These are phyloP conservation scores for Xestia rhomboidea DNA, from an alignment of 2,888 invertebrate species.

Conservation along the genomic window DNA sequence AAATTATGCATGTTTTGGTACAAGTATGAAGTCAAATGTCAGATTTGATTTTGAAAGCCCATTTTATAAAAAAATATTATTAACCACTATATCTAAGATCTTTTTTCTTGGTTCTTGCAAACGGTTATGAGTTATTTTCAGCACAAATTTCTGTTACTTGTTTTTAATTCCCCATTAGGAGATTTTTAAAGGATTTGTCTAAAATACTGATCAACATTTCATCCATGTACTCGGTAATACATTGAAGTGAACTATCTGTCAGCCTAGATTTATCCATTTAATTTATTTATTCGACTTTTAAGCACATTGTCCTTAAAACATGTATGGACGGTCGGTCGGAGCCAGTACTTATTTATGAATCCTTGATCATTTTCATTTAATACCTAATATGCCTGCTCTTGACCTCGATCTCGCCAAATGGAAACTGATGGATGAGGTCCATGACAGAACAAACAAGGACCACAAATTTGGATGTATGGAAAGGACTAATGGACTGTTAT, in stretches of 20 bases:
- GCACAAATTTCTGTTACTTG: neutral
- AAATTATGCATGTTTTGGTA: neutral
- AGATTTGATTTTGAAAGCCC: neutral
- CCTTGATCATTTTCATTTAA: neutral
- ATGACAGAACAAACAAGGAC: neutral
- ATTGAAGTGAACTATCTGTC: neutral
- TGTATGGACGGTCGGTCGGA: no score
- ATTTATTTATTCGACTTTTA: neutral
- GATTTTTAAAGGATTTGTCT: neutral
- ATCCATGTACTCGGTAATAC: neutral
- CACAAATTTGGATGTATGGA: neutral
- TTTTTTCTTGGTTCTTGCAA: no score
- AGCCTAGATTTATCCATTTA: neutral
- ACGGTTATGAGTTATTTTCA: neutral
- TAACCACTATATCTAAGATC: no score
- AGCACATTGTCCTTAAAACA: neutral
- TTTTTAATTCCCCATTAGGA: neutral
- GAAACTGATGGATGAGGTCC: neutral
- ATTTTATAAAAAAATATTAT: no score
- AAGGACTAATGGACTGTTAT: neutral
- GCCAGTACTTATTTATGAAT: slow-evolving; percentile 35
- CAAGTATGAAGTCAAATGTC: neutral
- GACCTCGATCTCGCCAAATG: neutral
- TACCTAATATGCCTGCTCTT: neutral
- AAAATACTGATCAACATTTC: neutral